Conservation (phyloP, 2,113 vertebrate genomes). For the Corythornis cristatus region DNA sequence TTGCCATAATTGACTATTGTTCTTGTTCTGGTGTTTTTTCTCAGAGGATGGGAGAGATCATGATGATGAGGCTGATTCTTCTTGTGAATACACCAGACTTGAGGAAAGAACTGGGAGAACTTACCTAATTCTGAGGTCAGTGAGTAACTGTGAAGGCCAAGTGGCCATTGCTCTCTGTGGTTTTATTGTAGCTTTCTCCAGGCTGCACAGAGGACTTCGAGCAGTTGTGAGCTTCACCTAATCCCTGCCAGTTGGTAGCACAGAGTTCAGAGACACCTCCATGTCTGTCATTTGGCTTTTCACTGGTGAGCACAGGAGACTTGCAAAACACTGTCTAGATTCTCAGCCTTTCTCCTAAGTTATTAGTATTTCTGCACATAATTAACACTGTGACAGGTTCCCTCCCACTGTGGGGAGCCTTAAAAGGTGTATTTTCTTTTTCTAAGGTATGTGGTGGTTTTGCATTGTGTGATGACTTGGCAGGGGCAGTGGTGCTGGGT, state of each 20-base stretch:
- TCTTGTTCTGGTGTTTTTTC: neutral
- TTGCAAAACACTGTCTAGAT: neutral
- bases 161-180: neutral
- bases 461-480: neutral
- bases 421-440: neutral
- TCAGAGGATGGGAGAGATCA: neutral
- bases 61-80: neutral
- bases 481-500: neutral
- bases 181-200: neutral
- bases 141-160: neutral
- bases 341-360: neutral
- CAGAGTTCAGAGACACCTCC: neutral
- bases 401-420: neutral
- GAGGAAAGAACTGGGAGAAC: neutral
- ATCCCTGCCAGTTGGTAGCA: neutral
- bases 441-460: neutral
- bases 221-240: neutral
- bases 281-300: rapidly evolving
- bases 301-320: neutral
- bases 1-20: neutral
- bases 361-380: neutral
- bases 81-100: neutral
- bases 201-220: neutral
- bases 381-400: neutral
- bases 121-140: neutral